Base-by-base conservation (phyloP, 2,113 vertebrate genomes). In the Atlantisia rogersi region DNA sequence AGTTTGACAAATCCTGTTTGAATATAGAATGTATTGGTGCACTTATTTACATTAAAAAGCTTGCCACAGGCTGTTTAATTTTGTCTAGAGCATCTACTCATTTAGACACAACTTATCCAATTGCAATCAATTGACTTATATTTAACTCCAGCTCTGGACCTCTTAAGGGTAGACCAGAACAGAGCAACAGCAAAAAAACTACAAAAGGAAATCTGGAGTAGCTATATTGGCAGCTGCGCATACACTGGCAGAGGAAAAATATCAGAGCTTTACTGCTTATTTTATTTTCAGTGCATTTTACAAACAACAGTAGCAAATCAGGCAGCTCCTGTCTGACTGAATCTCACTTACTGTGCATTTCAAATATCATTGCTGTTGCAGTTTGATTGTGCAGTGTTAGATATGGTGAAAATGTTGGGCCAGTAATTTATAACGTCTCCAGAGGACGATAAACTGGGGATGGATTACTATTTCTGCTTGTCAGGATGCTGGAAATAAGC, bases 1-100 rank as follows among this genome's bases (percentile, higher is more conserved):
- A 90, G 13, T 94, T 93, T 96, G 94, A 97, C 37, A 65, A 96
- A 95, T 88, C 42, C 25, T 85, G 21, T 92, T 90, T 96, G 82
- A 94, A 91, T 93, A 82, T 82, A 67, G 62, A 87, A 68, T 78
- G 29, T 73, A 95, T 77, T 40, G 35, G 52, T 82, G 71, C n/a
- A 83, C 89, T 68, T 94, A 95, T 91, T 96, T 97, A 94, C 79
- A 94, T 70, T 70, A 83, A 83, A 90, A 96, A 60, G 8, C 56
- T 97, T 97, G 85, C 78, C 58, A 74, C 24, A 15, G 89, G 80
- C 68, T 82, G 15, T 92, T 96, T 95, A 77, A 94, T 97, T 90
- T 95, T 97, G 80, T 82, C 52, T 76, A 84, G 71, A 84, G 59
- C 32, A 88, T 82, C 62, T 95, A 68, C 88, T 97, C 70, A 86